These are phyloP conservation scores for Drosophila neocordata DNA, from an alignment of 1,140 invertebrate genomes.

Conservation along the genomic window DNA sequence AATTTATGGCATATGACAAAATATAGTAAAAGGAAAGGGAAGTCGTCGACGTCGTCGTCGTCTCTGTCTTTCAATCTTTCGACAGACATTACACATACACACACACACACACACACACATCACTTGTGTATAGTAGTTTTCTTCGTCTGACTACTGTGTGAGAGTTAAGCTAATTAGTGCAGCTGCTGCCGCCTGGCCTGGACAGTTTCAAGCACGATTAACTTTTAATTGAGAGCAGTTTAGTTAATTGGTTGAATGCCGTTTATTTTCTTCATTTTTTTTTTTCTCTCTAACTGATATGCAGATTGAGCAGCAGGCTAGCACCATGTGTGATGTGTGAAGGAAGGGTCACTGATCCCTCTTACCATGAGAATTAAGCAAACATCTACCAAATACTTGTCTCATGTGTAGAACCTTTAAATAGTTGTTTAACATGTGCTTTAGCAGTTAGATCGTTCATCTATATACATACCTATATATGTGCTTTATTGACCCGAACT, in stretches of 20 bases:
- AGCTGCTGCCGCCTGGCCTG: constrained; percentile 27
- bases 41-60: no score
- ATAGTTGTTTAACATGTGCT: no score
- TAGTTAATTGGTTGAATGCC: constrained; percentile 59
- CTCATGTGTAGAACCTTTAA: background rate
- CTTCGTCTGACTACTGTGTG: constrained; percentile 33
- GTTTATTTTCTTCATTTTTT: constrained; percentile 1
- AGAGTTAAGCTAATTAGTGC: constrained; percentile 72
- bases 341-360: constrained; percentile 13
- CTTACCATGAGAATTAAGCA: no score
- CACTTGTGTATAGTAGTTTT: background rate
- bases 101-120: no score
- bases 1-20: constrained; percentile 66
- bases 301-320: constrained; percentile 43
- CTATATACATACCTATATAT: background rate
- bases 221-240: constrained; percentile 71
- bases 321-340: background rate
- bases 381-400: background rate
- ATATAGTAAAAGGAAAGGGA: constrained; percentile 8
- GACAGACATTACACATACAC: background rate
- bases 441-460: no score
- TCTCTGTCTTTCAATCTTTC: background rate
- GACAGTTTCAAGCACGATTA: constrained; percentile 73
- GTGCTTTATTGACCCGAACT: constrained; percentile 3
- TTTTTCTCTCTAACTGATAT: constrained; percentile 24